Evolutionary conservation across 2,888 invertebrate species (phyloP).

Genomic region (Lucinisca nassula): DNA sequence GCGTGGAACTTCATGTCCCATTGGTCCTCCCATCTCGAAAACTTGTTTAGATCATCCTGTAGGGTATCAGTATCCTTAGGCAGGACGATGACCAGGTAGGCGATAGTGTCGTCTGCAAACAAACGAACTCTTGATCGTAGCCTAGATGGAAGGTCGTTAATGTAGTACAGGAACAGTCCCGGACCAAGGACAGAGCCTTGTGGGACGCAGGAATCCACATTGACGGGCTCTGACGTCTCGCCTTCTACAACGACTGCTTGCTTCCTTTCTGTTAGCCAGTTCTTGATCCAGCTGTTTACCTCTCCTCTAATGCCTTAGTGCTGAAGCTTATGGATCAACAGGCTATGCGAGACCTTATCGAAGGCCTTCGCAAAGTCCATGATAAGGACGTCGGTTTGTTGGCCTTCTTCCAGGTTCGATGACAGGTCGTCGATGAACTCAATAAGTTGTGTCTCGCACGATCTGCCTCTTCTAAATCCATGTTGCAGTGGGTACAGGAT

Average conservation of each 20-base stretch:
- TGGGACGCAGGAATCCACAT: too few species aligned
- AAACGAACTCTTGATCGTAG: background rate
- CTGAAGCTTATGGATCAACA: constrained; percentile 23
- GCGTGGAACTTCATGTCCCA: too few species aligned
- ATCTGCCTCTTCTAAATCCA: background rate
- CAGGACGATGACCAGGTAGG: constrained; percentile 10
- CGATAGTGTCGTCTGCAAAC: constrained; percentile 40
- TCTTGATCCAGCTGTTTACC: constrained; percentile 20
- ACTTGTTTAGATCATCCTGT: too few species aligned
- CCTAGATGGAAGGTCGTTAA: constrained; percentile 24
- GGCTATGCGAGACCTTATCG: background rate
- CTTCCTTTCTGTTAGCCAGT: constrained; percentile 22
- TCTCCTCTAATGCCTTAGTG: constrained; percentile 39
- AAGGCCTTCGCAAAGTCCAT: constrained; percentile 23
- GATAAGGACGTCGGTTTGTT: too few species aligned
- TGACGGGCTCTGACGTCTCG: constrained; percentile 31
- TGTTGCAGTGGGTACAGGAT: constrained; percentile 15
- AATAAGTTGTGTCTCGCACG: constrained; percentile 7
- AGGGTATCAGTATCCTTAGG: too few species aligned
- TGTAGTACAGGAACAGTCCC: constrained; percentile 22
- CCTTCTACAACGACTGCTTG: constrained; percentile 43
- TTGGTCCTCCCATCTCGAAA: too few species aligned
- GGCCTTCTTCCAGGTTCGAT: background rate
- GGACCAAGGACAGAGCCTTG: constrained; percentile 27
- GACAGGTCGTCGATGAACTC: constrained; percentile 5